Conservation (phyloP, 2,797 vertebrate genomes). For the Lycodopsis pacificus region DNA sequence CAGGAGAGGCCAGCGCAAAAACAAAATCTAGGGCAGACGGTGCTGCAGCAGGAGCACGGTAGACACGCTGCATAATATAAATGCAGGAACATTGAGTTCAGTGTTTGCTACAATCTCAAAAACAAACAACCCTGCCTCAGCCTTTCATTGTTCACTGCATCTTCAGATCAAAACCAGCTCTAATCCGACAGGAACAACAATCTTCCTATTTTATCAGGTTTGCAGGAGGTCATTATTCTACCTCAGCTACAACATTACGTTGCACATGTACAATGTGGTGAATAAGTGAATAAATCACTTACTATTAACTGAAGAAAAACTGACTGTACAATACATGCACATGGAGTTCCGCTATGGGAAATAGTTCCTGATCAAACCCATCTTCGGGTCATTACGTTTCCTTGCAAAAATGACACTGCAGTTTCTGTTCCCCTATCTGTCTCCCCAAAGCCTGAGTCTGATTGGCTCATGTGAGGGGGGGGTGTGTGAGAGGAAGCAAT, state of each 20-base stretch:
- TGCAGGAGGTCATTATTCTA: conserved; percentile 16
- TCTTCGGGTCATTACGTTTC: conserved; percentile 40
- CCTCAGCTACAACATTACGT: conserved; percentile 8
- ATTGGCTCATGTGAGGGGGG: conserved; percentile 56
- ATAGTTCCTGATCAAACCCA: conserved; percentile 37
- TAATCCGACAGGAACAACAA: conserved; percentile 13
- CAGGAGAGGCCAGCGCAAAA: conserved; percentile 18
- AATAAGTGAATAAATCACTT: neutral
- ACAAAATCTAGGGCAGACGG: conserved; percentile 16
- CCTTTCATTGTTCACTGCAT: conserved; percentile 13
- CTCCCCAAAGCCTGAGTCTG: conserved; percentile 58
- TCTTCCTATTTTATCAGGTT: conserved; percentile 28
- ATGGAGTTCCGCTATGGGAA: conserved; percentile 1
- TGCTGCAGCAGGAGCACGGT: conserved; percentile 21
- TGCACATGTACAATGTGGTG: neutral
- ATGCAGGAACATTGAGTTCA: conserved; percentile 19
- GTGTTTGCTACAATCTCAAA: neutral
- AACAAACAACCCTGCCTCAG: neutral
- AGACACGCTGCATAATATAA: conserved; percentile 25
- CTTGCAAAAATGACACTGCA: conserved; percentile 71
- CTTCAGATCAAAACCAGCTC: conserved; percentile 31
- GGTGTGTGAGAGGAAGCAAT: conserved; percentile 64
- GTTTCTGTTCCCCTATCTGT: conserved; percentile 51
- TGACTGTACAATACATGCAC: neutral
- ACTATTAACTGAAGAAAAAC: neutral